Evolutionary conservation across 2,113 vertebrate genomes (phyloP), one percentile per base, ranked within the genome.

Genomic region (Chaenocephalus aceratus): DNA sequence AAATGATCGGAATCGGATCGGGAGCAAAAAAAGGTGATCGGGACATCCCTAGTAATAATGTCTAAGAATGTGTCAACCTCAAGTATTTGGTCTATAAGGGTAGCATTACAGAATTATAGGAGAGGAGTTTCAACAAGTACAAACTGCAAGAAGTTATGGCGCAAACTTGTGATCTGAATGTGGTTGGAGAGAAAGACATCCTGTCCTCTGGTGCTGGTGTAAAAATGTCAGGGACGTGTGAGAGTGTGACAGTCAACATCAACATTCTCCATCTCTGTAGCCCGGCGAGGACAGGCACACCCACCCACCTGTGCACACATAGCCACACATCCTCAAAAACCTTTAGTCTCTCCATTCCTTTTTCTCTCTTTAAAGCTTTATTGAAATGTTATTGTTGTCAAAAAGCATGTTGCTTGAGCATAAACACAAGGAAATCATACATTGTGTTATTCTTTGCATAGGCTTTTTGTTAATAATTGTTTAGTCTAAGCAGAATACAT

Each of bases 211-310:
- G 68, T 53, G 79, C 60, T 68, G 78, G 89, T 94, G 94, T 86
- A 86, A 94, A 94, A 93, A 83, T 88, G 79, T 80, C 91, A 90
- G 53, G 75, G 75, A 61, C 0, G 89, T 94, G 94, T 79, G 90
- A 94, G 92, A 91, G 80, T 89, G 78, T 95, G 82, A 88, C 94
- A 90, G 94, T 95, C 94, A 94, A 95, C 92, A 91, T 93, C 81
- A 57, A 96, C 91, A 94, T 95, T 95, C 93, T 94, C 88, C 80
- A 81, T 82, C 78, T 80, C 82, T 58, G 65, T 54, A 84, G 56
- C 86, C 86, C 77, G 80, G 78, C 45, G 65, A 86, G 49, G 54
- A 64, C 54, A 14, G 81, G 56, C 89, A 77, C 88, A 83, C 83
- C 82, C 88, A 83, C 83, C 82, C 86, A 85, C 80, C 73, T 85